Conservation (phyloP, 2,113 vertebrate species). For the Halichoeres trimaculatus region DNA sequence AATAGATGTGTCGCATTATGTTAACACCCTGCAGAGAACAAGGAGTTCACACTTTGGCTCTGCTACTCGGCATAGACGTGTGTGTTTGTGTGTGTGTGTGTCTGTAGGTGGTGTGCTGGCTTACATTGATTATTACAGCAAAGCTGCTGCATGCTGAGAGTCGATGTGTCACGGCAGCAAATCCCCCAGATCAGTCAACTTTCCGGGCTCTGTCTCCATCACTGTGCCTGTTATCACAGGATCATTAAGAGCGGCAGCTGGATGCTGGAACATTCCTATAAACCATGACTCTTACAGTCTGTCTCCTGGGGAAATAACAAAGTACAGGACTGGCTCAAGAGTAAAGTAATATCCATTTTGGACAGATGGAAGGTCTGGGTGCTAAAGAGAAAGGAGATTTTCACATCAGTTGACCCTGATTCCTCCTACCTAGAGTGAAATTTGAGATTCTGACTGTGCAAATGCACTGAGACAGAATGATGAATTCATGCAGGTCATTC, state of each 20-base stretch:
- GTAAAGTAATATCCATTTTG: background rate
- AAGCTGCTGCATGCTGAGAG: constrained; percentile 24
- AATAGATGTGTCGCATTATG: background rate
- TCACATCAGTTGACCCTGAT: constrained; percentile 15
- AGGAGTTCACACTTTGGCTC: constrained; percentile 15
- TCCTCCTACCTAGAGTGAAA: constrained; percentile 3
- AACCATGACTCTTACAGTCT: no score
- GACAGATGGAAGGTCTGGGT: background rate
- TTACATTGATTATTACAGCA: constrained; percentile 44
- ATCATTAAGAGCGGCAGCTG: no score
- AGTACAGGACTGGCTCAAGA: background rate
- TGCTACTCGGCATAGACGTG: background rate
- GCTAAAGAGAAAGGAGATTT: background rate
- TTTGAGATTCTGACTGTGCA: constrained; percentile 12
- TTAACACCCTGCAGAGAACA: background rate
- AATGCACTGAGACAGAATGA: constrained; percentile 29
- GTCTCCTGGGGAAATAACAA: background rate
- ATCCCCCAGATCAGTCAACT: background rate
- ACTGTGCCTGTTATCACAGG: background rate
- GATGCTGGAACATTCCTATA: no score
- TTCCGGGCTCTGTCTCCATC: no score
- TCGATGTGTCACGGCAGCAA: background rate
- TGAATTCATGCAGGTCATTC: constrained; percentile 42
- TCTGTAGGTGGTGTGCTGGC: constrained; percentile 38
- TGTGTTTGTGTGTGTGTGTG: constrained; percentile 9